phyloP scores from a whole-genome alignment of 2,888 invertebrate genomes.

The Blastobasis lacticolella region DNA sequence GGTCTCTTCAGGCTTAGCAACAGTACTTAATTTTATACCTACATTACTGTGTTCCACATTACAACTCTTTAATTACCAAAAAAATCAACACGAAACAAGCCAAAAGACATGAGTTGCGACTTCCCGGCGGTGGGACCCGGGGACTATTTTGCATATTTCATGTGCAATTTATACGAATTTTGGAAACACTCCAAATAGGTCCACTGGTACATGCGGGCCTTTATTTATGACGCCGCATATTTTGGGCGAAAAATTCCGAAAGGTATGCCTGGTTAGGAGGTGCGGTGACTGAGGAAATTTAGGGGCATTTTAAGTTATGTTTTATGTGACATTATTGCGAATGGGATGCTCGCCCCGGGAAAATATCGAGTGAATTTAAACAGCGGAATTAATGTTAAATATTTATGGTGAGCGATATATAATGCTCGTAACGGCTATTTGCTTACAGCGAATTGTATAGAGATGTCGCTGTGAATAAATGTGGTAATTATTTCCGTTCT shows the following conservation, averaged over 20 bases:
- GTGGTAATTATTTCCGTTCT: too few species aligned
- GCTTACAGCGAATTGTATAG: too few species aligned
- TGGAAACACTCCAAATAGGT: slow-evolving; percentile 11
- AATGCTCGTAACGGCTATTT: background rate
- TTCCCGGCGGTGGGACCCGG: background rate
- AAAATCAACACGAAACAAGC: background rate
- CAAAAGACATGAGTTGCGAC: slow-evolving; percentile 2
- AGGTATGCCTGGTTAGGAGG: slow-evolving; percentile 1
- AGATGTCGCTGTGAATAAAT: too few species aligned
- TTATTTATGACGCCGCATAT: slow-evolving; percentile 8
- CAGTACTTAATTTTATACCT: too few species aligned
- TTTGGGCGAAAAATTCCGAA: slow-evolving; percentile 6
- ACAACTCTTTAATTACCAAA: background rate
- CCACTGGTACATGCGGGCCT: slow-evolving; percentile 1
- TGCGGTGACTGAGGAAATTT: background rate
- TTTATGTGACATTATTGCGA: background rate
- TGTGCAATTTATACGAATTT: slow-evolving; percentile 6
- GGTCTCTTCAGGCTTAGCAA: too few species aligned
- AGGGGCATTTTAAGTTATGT: background rate
- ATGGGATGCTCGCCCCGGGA: background rate
- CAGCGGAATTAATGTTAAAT: background rate
- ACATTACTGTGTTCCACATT: too few species aligned
- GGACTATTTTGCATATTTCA: slow-evolving; percentile 10
- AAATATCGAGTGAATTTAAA: background rate
- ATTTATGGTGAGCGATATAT: background rate